phyloP scores from a whole-genome alignment of 1,140 invertebrate genomes.

The Anoplophora glabripennis region DNA sequence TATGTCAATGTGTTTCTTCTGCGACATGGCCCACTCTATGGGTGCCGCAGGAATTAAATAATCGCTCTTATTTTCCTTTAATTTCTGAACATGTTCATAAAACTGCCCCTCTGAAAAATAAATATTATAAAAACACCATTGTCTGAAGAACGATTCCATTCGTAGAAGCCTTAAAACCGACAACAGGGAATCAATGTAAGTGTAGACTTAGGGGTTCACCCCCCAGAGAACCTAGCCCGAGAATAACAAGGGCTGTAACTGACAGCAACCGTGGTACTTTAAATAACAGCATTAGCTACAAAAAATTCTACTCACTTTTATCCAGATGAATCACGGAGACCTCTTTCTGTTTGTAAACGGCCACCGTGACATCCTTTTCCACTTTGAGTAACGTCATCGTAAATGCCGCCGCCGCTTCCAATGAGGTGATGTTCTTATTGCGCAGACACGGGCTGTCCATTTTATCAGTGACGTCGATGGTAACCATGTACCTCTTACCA shows the following conservation, averaged over 20 bases:
- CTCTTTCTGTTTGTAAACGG: slow-evolving; percentile 45
- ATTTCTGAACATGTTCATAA: slow-evolving; percentile 40
- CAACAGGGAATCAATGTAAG: background rate
- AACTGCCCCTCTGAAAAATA: slow-evolving; percentile 33
- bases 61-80: slow-evolving; percentile 45
- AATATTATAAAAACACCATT: slow-evolving; percentile 28
- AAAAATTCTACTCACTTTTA: slow-evolving; percentile 22
- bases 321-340: slow-evolving; percentile 22
- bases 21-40: slow-evolving; percentile 57
- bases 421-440: slow-evolving; percentile 50
- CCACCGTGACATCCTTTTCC: slow-evolving; percentile 52
- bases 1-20: slow-evolving; percentile 59
- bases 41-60: slow-evolving; percentile 54
- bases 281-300: background rate
- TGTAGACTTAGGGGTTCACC: background rate
- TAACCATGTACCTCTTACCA: slow-evolving; percentile 53
- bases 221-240: background rate
- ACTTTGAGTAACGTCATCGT: slow-evolving; percentile 49
- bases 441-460: slow-evolving; percentile 50
- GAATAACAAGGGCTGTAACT: background rate
- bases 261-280: background rate
- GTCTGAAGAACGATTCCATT: slow-evolving; percentile 3
- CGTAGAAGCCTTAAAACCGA: background rate
- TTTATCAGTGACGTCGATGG: slow-evolving; percentile 57
- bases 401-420: slow-evolving; percentile 53